Conservation (phyloP, 2,797 vertebrate genomes). For the Peromyscus melanophrys region DNA sequence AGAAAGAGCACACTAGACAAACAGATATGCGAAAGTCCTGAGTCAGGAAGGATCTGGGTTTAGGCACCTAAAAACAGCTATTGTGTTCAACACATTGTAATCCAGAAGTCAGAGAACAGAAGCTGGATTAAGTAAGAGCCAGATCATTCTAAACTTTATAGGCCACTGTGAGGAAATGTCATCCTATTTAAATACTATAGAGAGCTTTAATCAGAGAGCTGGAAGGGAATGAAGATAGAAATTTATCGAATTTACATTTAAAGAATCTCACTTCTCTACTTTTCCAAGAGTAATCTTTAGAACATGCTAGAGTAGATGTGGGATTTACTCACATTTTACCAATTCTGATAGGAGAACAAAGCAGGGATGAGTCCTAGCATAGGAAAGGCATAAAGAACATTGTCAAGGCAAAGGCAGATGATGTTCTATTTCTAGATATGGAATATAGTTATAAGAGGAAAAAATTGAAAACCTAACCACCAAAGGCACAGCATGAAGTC, state of each 20-base stretch:
- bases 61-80: not conserved
- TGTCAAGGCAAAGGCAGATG: not conserved
- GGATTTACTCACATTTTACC: not conserved
- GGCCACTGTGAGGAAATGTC: not conserved
- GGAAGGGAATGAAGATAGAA: not conserved
- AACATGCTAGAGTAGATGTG: not conserved
- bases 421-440: not conserved
- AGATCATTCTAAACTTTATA: too few relatives aligned
- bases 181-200: not conserved
- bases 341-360: not conserved
- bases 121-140: not conserved
- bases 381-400: too few relatives aligned
- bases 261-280: not conserved
- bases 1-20: not conserved
- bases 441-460: not conserved
- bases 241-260: not conserved
- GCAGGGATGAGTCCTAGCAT: not conserved
- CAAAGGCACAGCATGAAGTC: not conserved
- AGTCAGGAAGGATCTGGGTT: not conserved
- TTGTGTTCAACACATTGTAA: not conserved
- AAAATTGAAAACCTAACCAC: not conserved
- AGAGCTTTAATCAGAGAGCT: not conserved
- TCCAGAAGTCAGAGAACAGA: not conserved
- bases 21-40: not conserved
- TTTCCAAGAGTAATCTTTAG: constrained; percentile 51